Base-by-base conservation (phyloP, 2,888 invertebrate species). In the Anoplius nigerrimus region DNA sequence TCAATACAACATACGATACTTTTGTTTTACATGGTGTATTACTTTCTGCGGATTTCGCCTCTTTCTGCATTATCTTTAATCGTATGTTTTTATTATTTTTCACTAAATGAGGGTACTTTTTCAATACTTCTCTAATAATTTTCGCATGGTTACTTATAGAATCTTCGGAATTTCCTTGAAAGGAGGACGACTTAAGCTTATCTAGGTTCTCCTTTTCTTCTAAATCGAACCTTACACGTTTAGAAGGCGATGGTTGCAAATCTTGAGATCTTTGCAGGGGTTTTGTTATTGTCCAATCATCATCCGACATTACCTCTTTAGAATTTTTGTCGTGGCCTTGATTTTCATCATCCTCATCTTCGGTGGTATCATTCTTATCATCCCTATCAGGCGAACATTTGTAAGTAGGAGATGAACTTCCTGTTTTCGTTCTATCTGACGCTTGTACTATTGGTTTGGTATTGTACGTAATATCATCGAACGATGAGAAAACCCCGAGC, bases 31-130 rank as follows among this genome's bases (percentile, higher is more conserved):
- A 77, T 0, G 85, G 74, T 2, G 72, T 69, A 54, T 82, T 83
- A 5, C 76, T 79, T 21, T 88, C 88, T 2, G 82, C 58, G 2
- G 85, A 84, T 67, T 87, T 88, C 0, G 85, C 73, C 62, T 88
- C 89, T 66, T 92, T 93, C 66, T 95, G 93, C 88, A 96, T 92
- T 72, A 97, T 96, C 89, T 96, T 96, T 16, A 97, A 88, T 84
- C 95, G 94, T 42, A 97, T 96, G 83, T 95, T 97, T 87, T 95
- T 96, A 83, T 95, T 96, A 81, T 94, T 94, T 86, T 95, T 95
- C 0, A 96, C 94, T 69, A 97, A 90, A 87, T 96, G 95, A 0
- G 97, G 96, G 90, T 95, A 96, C 86, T 96, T 96, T 78, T 96
- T 95, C 45, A 97, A 87, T 0, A 97, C 95, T 89, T 96, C 96